phyloP scores from a whole-genome alignment of 2,113 vertebrate genomes.

The Hemichromis elongatus region DNA sequence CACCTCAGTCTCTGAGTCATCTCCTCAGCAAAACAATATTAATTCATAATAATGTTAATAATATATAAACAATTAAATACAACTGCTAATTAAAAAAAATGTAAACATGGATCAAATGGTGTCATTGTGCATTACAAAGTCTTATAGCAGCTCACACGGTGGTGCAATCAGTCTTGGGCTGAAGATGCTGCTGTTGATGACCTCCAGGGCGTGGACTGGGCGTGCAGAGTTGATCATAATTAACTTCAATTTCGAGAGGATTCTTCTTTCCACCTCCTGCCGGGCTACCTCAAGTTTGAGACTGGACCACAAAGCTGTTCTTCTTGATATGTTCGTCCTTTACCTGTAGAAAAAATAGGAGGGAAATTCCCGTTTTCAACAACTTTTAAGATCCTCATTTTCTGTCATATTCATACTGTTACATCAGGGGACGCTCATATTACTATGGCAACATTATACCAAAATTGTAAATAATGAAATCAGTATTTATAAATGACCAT shows the following conservation, averaged over 20 bases:
- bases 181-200: neutral
- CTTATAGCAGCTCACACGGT: neutral
- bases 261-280: neutral
- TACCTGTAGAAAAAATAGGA: neutral
- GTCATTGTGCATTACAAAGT: neutral
- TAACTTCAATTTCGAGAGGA: neutral
- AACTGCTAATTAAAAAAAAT: neutral
- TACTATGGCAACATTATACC: neutral
- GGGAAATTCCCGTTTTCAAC: neutral
- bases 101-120: neutral
- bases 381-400: neutral
- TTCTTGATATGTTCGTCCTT: neutral
- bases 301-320: neutral
- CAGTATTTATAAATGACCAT: rapidly evolving
- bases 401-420: rapidly evolving
- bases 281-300: neutral
- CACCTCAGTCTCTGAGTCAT: neutral
- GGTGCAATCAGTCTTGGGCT: neutral
- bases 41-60: neutral
- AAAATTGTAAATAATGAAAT: rapidly evolving
- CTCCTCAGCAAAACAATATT: neutral
- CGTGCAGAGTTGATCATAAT: neutral
- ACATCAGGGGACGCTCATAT: neutral
- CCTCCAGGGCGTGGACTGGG: neutral
- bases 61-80: neutral